Conservation (phyloP, 2,797 vertebrate species). For the Leucoraja ocellata region DNA sequence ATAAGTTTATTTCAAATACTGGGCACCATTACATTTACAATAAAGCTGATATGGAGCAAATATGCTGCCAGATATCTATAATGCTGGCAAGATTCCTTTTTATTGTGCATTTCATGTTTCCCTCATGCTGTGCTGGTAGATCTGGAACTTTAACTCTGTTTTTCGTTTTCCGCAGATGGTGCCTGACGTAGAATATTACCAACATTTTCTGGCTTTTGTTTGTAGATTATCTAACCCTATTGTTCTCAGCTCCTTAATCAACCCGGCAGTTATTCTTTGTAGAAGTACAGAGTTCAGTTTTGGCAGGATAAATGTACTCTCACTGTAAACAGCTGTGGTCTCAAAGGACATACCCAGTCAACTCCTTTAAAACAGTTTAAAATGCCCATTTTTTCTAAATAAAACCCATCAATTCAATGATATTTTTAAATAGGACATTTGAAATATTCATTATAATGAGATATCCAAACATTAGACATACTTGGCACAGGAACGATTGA, state of each 20-base stretch:
- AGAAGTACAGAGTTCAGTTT: background rate
- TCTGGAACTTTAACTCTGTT: too few species aligned
- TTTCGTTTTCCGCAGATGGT: too few species aligned
- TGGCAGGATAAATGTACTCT: background rate
- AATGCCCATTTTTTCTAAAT: background rate
- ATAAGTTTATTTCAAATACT: background rate
- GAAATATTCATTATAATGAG: slow-evolving; percentile 3
- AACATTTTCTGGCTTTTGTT: too few species aligned
- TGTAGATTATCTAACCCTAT: background rate
- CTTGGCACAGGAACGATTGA: background rate
- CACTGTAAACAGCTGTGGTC: background rate
- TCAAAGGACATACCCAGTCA: background rate
- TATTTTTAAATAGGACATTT: background rate
- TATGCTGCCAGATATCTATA: background rate
- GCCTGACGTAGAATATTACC: too few species aligned
- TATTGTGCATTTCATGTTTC: background rate
- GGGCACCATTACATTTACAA: background rate
- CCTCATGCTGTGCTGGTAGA: background rate
- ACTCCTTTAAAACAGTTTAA: slow-evolving; percentile 7
- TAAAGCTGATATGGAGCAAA: background rate
- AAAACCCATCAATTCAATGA: background rate
- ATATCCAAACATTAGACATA: background rate
- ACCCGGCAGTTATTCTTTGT: background rate
- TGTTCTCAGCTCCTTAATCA: background rate
- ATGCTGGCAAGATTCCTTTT: background rate